Conservation (phyloP, 2,113 vertebrate genomes). For the Micronycteris hirsuta region DNA sequence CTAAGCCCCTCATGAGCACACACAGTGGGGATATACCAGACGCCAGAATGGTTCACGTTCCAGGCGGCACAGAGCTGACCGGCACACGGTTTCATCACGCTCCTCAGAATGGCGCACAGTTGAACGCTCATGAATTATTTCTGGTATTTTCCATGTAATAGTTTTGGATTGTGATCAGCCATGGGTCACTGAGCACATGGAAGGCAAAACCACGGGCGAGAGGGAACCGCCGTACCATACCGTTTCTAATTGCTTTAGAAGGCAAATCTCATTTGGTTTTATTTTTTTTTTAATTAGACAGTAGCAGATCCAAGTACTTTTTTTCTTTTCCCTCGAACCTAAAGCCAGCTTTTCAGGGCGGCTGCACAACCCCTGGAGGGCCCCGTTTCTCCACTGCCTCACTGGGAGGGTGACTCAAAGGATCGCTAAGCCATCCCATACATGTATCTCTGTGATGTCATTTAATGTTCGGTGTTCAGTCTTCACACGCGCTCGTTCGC, state of each 20-base stretch:
- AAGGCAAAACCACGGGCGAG: background rate
- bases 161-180: background rate
- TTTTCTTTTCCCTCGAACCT: background rate
- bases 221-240: background rate
- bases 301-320: background rate
- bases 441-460: background rate
- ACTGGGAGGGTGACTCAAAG: fast-evolving
- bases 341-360: background rate
- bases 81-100: background rate
- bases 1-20: background rate
- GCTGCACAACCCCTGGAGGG: fast-evolving
- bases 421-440: fast-evolving
- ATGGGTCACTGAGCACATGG: background rate
- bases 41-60: background rate
- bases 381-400: background rate
- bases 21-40: background rate
- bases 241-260: background rate
- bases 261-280: background rate
- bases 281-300: background rate
- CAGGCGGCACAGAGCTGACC: background rate
- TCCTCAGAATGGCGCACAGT: background rate
- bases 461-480: background rate
- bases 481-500: background rate
- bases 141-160: background rate
- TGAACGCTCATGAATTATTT: background rate